Percentiles rank a stretch among this genome's conserved stretches.
Conservation (phyloP, 2,888 invertebrate genomes). For the Dicyrtoma fusca region DNA sequence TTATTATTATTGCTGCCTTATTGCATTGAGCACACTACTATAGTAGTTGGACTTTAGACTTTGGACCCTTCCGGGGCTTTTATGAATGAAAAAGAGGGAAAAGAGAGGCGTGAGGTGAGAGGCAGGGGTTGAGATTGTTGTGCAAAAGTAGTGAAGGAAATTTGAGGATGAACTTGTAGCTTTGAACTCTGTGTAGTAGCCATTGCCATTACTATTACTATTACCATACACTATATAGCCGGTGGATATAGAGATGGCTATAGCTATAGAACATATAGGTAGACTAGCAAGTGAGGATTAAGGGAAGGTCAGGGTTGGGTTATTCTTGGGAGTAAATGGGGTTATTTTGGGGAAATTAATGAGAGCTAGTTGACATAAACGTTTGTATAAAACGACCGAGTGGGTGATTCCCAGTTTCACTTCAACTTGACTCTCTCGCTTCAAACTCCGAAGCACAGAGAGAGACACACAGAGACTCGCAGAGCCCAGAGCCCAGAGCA, state of each 20-base stretch:
- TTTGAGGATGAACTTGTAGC: no score
- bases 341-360: constrained; percentile 57
- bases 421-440: constrained; percentile 20
- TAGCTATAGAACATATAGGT: background rate
- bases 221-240: no score
- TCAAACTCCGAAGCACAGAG: constrained; percentile 2
- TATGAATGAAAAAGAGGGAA: constrained; percentile 4
- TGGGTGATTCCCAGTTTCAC: constrained; percentile 50
- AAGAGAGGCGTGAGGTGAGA: background rate
- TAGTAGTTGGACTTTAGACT: no score
- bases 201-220: no score
- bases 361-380: constrained; percentile 57
- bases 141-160: no score
- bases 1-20: no score
- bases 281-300: constrained; percentile 26
- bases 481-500: background rate
- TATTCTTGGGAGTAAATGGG: constrained; percentile 48
- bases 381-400: constrained; percentile 55
- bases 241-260: no score
- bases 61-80: background rate
- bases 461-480: background rate
- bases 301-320: constrained; percentile 47
- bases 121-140: background rate
- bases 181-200: no score
- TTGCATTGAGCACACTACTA: no score